These are phyloP conservation scores for Andrena haemorrhoa DNA, from an alignment of 2,888 invertebrate species.

Conservation along the genomic window DNA sequence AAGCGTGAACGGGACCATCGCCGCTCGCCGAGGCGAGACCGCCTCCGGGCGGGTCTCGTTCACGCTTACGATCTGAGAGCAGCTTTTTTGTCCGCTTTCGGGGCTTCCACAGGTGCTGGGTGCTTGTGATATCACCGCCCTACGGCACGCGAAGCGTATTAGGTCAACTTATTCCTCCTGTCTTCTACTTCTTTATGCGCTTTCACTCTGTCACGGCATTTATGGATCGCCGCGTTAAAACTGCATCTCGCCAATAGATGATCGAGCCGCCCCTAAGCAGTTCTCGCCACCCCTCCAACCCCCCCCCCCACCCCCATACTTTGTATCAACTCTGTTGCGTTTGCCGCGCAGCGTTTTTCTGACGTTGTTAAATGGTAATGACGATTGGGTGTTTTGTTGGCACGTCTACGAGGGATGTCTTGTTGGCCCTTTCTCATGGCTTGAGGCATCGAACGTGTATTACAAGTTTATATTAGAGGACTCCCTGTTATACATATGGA, in stretches of 20 bases:
- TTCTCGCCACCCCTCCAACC: constrained; percentile 41
- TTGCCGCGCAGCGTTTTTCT: constrained; percentile 58
- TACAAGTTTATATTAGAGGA: constrained; percentile 72
- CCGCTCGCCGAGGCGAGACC: not conserved
- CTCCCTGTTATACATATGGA: constrained; percentile 59
- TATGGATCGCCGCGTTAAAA: constrained; percentile 52
- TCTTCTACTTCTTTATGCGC: constrained; percentile 67
- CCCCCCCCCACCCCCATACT: too few species aligned
- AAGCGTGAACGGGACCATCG: constrained; percentile 36
- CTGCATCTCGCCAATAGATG: constrained; percentile 58
- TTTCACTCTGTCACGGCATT: constrained; percentile 60
- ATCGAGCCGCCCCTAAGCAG: constrained; percentile 43
- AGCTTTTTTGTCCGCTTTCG: constrained; percentile 52
- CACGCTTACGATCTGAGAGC: constrained; percentile 43
- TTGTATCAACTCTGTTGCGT: constrained; percentile 46
- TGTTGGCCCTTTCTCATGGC: constrained; percentile 71
- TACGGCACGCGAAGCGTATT: constrained; percentile 58
- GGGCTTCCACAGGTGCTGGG: constrained; percentile 52
- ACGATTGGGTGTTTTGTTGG: constrained; percentile 79
- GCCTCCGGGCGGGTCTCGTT: constrained; percentile 32
- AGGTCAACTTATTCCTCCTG: constrained; percentile 60
- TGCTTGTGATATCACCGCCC: constrained; percentile 46
- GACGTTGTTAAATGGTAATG: constrained; percentile 79
- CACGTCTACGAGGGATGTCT: constrained; percentile 76
- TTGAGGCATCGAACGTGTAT: constrained; percentile 77